Base-by-base conservation (phyloP, 2,113 vertebrate genomes). In the Formicarius rufipectus region DNA sequence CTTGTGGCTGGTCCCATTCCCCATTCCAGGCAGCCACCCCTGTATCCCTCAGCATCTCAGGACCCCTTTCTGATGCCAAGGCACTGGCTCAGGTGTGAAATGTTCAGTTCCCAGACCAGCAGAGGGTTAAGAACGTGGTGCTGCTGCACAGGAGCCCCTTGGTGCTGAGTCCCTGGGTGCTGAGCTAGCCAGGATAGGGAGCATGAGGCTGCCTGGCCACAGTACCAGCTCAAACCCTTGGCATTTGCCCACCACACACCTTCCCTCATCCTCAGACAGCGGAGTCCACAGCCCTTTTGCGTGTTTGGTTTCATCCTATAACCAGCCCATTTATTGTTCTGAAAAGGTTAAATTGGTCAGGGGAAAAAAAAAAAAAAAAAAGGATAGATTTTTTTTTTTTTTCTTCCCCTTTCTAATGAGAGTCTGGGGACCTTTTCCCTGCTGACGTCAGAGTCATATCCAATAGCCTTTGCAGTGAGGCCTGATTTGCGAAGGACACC, bases 401-500 rank as follows among this genome's bases (percentile, higher is more conserved):
- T 58, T 39, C 52, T 88, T 93, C 66, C 80, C 66, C 55, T 92
- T 78, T 94, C 76, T 87, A 64, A 97, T 85, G 95, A 91, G 93
- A 96, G 93, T 95, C 92, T 94, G 84, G 95, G 89, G 91, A 97
- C 92, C 63, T 96, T 91, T 92, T 96, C 83, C 89, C 79, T 79
- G 66, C 74, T 93, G 91, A 93, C 86, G 96, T 96, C 92, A 93
- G 93, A 96, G 82, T 84, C 58, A 5, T 82, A 68, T 94, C 86
- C 93, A 96, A 69, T 93, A 94, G 88, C 93, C 93, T 94, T 96
- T 93, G 90, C 94, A 91, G 86, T 87, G 96, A 96, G 91, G 90
- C 89, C 87, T 74, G 88, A 84, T 95, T 96, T 97, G 95, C 90
- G 94, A 96, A 96, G 95, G 92, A 94, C 94, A 88, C 92, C 79